Evolutionary conservation across 1,140 invertebrate species (phyloP).

Genomic region (Drosophila navojoa): DNA sequence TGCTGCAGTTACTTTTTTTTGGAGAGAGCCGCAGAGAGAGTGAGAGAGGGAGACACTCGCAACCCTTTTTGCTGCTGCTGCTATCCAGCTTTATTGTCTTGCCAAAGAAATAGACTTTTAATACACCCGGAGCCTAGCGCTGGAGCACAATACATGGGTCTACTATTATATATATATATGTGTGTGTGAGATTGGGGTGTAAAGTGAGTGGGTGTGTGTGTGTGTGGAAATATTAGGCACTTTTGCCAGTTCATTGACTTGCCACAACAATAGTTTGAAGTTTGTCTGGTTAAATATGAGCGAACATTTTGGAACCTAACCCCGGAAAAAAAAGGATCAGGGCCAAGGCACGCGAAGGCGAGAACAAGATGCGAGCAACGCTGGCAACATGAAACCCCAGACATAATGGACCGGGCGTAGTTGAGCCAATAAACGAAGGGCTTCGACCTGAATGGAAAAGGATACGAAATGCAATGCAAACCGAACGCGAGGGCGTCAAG

Average conservation of each 20-base stretch:
- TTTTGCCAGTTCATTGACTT: slow-evolving; percentile 81
- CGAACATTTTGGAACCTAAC: slow-evolving; percentile 7
- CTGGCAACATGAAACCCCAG: not conserved
- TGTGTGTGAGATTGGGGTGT: slow-evolving; percentile 28
- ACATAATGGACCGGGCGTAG: slow-evolving; percentile 3
- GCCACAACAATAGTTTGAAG: slow-evolving; percentile 79
- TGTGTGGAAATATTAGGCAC: slow-evolving; percentile 71
- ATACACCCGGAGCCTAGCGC: slow-evolving; percentile 67
- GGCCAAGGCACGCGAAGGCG: not conserved
- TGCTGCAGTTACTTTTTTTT: slow-evolving; percentile 29
- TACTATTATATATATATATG: slow-evolving; percentile 6
- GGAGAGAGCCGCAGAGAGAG: not conserved
- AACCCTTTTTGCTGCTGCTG: slow-evolving; percentile 32
- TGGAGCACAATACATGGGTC: slow-evolving; percentile 19
- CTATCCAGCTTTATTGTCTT: slow-evolving; percentile 73
- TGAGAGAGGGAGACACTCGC: slow-evolving; percentile 3
- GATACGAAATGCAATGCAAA: not conserved
- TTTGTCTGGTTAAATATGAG: slow-evolving; percentile 79
- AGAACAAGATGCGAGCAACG: not conserved
- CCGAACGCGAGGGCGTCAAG: not conserved
- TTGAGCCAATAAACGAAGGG: slow-evolving; percentile 7
- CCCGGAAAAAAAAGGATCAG: not conserved
- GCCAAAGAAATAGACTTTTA: slow-evolving; percentile 81
- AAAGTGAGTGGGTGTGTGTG: slow-evolving; percentile 53
- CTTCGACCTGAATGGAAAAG: not conserved